Evolutionary conservation across 2,113 vertebrate genomes (phyloP).

Genomic region (Columbina picui): DNA sequence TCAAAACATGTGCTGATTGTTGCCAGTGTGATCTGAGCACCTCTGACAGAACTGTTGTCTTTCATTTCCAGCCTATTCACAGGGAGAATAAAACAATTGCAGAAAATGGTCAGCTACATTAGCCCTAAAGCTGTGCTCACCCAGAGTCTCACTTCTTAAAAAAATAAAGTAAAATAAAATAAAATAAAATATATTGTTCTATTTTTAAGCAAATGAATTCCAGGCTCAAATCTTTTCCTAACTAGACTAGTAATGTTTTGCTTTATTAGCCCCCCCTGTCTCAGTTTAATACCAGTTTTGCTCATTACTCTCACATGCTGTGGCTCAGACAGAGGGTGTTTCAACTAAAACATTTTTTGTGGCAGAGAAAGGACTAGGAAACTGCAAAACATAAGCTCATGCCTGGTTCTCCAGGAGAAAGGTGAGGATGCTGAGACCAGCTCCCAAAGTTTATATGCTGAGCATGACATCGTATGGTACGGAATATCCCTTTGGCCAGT

Average conservation of each 20-base stretch:
- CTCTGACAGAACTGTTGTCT: neutral
- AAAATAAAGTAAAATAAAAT: too few species aligned
- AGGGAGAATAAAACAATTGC: neutral
- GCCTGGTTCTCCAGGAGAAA: neutral
- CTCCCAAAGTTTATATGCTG: too few species aligned
- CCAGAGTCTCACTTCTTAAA: neutral
- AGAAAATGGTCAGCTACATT: neutral
- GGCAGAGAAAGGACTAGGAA: neutral
- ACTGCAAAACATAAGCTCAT: neutral
- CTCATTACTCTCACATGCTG: neutral
- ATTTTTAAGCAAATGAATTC: neutral
- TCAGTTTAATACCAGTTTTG: neutral
- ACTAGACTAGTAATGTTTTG: neutral
- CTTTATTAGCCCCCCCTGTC: neutral
- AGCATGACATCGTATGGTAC: too few species aligned
- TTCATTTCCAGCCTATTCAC: neutral
- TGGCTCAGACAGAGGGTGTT: neutral
- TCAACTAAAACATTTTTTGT: neutral
- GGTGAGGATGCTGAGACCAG: neutral
- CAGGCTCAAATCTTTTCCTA: neutral
- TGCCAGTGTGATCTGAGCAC: constrained; percentile 22
- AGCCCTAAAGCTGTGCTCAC: neutral
- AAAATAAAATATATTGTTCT: neutral
- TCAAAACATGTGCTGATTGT: constrained; percentile 23
- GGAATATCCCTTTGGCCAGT: too few species aligned